phyloP scores from a whole-genome alignment of 2,888 invertebrate species.

The Campoplex capitator region DNA sequence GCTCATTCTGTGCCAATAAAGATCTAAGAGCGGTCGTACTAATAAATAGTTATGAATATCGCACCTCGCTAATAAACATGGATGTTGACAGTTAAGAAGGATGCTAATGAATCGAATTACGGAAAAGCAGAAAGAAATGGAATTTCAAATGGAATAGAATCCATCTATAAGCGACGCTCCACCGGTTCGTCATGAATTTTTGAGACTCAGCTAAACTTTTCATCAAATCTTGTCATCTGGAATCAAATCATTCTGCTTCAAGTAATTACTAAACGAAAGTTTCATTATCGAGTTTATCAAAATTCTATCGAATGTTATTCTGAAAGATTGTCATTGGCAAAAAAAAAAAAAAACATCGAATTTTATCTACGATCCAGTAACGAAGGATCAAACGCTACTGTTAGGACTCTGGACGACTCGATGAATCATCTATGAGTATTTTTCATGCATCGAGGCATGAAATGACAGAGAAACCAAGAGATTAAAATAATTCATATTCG shows the following conservation, averaged over 20 bases:
- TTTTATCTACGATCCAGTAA: neutral
- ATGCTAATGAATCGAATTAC: conserved; percentile 24
- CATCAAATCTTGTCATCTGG: conserved; percentile 30
- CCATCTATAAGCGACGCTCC: no score
- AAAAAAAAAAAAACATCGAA: neutral
- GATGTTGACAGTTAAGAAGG: conserved; percentile 46
- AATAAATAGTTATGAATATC: conserved; percentile 61
- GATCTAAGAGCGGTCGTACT: conserved; percentile 43
- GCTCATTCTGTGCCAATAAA: conserved; percentile 47
- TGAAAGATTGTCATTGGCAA: neutral
- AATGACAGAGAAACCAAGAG: neutral
- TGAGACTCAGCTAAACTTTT: conserved; percentile 53
- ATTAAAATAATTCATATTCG: neutral
- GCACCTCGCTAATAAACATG: conserved; percentile 62
- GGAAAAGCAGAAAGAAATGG: neutral
- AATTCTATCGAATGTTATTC: neutral
- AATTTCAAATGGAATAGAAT: neutral
- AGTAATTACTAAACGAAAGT: neutral
- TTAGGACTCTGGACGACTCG: neutral
- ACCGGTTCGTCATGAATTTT: conserved; percentile 34
- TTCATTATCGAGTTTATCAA: no score
- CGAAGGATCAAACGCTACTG: neutral
- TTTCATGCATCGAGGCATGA: neutral
- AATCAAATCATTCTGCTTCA: neutral
- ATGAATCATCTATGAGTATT: neutral